phyloP scores from a whole-genome alignment of 2,797 vertebrate species.

The Petrocephalus schoutedeni region DNA sequence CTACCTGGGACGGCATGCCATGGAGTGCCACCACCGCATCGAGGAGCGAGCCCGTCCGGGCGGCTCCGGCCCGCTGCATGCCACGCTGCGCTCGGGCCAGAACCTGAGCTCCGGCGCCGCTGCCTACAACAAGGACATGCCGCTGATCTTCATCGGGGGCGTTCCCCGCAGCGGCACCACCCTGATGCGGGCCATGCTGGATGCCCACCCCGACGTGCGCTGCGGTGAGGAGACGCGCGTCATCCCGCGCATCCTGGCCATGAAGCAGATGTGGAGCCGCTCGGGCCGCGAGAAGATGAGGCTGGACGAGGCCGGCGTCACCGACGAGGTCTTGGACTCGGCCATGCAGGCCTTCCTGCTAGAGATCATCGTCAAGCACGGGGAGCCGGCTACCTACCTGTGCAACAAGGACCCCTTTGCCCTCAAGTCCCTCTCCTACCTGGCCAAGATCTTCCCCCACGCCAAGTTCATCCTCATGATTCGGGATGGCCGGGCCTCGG shows the following conservation, averaged over 20 bases:
- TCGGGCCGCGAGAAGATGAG: slow-evolving; percentile 93
- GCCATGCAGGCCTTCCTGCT: slow-evolving; percentile 94
- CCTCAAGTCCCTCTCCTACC: slow-evolving; percentile 87
- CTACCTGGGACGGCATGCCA: slow-evolving; percentile 89
- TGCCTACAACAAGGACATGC: slow-evolving; percentile 94
- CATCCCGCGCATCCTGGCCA: slow-evolving; percentile 86
- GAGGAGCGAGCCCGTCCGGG: slow-evolving; percentile 70
- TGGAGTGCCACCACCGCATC: slow-evolving; percentile 94
- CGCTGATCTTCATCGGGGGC: slow-evolving; percentile 89
- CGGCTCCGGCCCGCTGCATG: slow-evolving; percentile 53
- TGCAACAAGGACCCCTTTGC: slow-evolving; percentile 98
- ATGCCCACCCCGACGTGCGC: slow-evolving; percentile 87
- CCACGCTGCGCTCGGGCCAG: slow-evolving; percentile 60
- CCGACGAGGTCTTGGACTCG: slow-evolving; percentile 89
- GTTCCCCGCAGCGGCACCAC: slow-evolving; percentile 94
- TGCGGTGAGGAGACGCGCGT: slow-evolving; percentile 93
- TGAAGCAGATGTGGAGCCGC: slow-evolving; percentile 97
- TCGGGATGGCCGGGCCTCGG: slow-evolving; percentile 87
- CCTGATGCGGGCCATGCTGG: slow-evolving; percentile 93
- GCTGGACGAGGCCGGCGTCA: slow-evolving; percentile 90
- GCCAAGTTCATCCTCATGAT: slow-evolving; percentile 96
- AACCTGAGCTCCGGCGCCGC: slow-evolving; percentile 57
- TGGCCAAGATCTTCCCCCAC: slow-evolving; percentile 94
- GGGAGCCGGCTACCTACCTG: slow-evolving; percentile 86
- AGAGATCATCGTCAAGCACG: slow-evolving; percentile 94